phyloP scores from a whole-genome alignment of 1,140 invertebrate genomes.

The Atta texana region DNA sequence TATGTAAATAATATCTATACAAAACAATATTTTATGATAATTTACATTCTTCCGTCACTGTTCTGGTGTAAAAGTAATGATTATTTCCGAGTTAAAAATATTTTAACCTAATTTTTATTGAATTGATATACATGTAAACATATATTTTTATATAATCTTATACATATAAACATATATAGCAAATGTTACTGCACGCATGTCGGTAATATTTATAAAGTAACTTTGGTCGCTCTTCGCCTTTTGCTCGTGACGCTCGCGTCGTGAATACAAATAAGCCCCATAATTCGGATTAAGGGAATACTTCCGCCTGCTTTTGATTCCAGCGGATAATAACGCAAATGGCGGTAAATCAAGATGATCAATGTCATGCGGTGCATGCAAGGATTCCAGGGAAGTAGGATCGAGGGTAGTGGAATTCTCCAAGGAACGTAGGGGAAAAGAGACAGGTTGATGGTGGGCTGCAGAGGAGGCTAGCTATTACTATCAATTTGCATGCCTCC shows the following conservation, averaged over 20 bases:
- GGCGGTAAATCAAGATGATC: constrained; percentile 75
- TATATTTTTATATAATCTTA: not conserved
- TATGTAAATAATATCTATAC: too few relatives aligned
- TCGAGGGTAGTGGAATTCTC: constrained; percentile 61
- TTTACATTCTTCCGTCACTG: too few relatives aligned
- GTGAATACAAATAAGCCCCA: constrained; percentile 48
- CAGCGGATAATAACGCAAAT: constrained; percentile 68
- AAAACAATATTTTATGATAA: too few relatives aligned
- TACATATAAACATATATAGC: not conserved
- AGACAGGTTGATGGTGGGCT: not conserved
- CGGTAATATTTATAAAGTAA: constrained; percentile 21
- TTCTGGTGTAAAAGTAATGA: too few relatives aligned
- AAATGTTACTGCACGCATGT: not conserved
- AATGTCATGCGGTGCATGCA: constrained; percentile 72
- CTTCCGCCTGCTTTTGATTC: constrained; percentile 60
- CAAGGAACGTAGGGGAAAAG: constrained; percentile 63
- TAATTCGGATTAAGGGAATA: constrained; percentile 59
- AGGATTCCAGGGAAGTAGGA: constrained; percentile 65
- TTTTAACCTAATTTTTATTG: not conserved
- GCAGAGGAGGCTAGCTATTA: constrained; percentile 74
- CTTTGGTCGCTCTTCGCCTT: not conserved
- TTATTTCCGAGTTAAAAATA: not conserved
- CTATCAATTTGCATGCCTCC: constrained; percentile 80
- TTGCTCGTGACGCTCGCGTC: constrained; percentile 21
- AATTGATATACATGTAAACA: not conserved